Percentiles rank a stretch among this genome's conserved stretches.
Conservation (phyloP, 1,140 invertebrate species). For the Brachionus calyciflorus region DNA sequence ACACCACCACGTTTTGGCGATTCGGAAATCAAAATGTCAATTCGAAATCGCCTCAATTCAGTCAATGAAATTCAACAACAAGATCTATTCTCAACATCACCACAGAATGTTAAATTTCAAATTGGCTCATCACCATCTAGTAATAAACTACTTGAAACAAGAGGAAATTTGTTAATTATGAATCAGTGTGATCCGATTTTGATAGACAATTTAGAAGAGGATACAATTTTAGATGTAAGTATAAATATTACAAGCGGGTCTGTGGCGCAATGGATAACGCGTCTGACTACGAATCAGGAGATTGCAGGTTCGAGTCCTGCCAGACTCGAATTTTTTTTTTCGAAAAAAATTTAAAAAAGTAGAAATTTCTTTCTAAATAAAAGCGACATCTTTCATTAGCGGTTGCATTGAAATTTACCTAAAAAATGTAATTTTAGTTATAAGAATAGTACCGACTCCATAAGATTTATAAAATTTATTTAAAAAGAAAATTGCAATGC, state of each 20-base stretch:
- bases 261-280: constrained; percentile 41
- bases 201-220: constrained; percentile 40
- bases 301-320: constrained; percentile 40
- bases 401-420: too few relatives aligned
- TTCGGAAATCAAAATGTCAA: not conserved
- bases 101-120: not conserved
- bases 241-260: not conserved
- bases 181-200: constrained; percentile 23
- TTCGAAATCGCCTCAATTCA: constrained; percentile 11
- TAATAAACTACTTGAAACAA: constrained; percentile 5
- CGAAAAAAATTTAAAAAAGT: too few relatives aligned
- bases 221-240: constrained; percentile 42
- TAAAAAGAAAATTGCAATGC: not conserved
- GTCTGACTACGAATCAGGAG: constrained; percentile 41
- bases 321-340: constrained; percentile 23
- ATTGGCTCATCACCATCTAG: constrained; percentile 32
- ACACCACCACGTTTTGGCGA: constrained; percentile 7
- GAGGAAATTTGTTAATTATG: constrained; percentile 6
- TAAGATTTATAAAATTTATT: too few relatives aligned
- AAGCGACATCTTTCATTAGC: too few relatives aligned
- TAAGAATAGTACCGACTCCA: too few relatives aligned
- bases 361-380: too few relatives aligned
- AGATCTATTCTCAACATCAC: constrained; percentile 5
- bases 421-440: too few relatives aligned
- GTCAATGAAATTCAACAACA: constrained; percentile 5